These are phyloP conservation scores for Achroia grisella DNA, from an alignment of 1,140 invertebrate species.

Conservation along the genomic window DNA sequence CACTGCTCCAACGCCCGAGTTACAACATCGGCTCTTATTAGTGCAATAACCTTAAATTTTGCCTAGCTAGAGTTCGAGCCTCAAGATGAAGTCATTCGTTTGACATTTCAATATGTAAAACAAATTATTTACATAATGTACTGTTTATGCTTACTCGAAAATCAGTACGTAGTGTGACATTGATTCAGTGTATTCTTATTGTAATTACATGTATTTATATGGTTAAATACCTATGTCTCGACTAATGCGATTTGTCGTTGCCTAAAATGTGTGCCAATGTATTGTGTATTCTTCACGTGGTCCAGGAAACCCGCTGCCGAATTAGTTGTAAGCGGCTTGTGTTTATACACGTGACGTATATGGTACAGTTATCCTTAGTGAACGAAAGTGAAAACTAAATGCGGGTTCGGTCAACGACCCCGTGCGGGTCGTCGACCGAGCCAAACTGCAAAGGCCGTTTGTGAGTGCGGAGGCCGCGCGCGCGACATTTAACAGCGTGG, in stretches of 20 bases:
- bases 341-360: conserved; percentile 61
- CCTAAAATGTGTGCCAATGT: conserved; percentile 15
- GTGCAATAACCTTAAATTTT: conserved; percentile 54
- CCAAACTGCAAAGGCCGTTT: conserved; percentile 71
- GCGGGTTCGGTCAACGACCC: conserved; percentile 60
- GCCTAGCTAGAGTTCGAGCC: conserved; percentile 31
- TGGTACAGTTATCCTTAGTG: conserved; percentile 71
- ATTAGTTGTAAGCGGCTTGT: conserved; percentile 22
- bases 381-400: conserved; percentile 73
- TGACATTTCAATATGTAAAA: conserved; percentile 31
- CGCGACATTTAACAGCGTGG: conserved; percentile 53
- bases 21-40: conserved; percentile 58
- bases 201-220: too few species aligned
- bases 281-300: conserved; percentile 37
- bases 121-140: background rate
- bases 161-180: too few species aligned
- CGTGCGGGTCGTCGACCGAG: conserved; percentile 58
- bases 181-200: too few species aligned
- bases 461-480: conserved; percentile 65
- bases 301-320: conserved; percentile 31
- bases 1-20: conserved; percentile 52
- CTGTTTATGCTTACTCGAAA: too few species aligned
- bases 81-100: conserved; percentile 31
- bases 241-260: conserved; percentile 3
- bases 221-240: too few species aligned